Conservation (phyloP, 1,140 invertebrate species). For the Solenopsis invicta region DNA sequence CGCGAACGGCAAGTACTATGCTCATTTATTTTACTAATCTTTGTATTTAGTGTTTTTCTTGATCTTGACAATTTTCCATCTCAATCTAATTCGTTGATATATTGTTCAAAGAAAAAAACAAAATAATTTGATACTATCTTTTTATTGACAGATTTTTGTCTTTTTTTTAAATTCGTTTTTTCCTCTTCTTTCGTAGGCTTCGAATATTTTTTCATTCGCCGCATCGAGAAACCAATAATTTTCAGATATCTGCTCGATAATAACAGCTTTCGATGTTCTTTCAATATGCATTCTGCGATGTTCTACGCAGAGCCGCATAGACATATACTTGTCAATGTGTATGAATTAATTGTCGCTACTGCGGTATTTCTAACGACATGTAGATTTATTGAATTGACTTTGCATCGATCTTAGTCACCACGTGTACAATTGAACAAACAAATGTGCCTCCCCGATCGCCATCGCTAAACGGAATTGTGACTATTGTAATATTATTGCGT, state of each 20-base stretch:
- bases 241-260: slow-evolving; percentile 18
- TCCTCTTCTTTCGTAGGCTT: neutral
- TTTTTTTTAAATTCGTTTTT: neutral
- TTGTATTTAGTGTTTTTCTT: neutral
- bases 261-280: neutral
- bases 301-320: neutral
- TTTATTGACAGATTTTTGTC: neutral
- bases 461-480: slow-evolving; percentile 27
- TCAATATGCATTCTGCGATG: neutral
- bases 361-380: slow-evolving; percentile 42
- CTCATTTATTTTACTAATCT: slow-evolving; percentile 14
- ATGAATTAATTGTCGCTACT: slow-evolving; percentile 13
- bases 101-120: neutral
- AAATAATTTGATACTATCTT: neutral
- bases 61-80: neutral
- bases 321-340: neutral
- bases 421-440: slow-evolving; percentile 66
- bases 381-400: slow-evolving; percentile 75
- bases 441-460: slow-evolving; percentile 38
- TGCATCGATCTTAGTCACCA: slow-evolving; percentile 62
- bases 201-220: neutral
- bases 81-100: neutral
- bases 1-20: neutral
- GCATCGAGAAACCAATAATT: slow-evolving; percentile 5
- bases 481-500: slow-evolving; percentile 8